phyloP scores from a whole-genome alignment of 2,888 invertebrate species.

The Hermodice carunculata region DNA sequence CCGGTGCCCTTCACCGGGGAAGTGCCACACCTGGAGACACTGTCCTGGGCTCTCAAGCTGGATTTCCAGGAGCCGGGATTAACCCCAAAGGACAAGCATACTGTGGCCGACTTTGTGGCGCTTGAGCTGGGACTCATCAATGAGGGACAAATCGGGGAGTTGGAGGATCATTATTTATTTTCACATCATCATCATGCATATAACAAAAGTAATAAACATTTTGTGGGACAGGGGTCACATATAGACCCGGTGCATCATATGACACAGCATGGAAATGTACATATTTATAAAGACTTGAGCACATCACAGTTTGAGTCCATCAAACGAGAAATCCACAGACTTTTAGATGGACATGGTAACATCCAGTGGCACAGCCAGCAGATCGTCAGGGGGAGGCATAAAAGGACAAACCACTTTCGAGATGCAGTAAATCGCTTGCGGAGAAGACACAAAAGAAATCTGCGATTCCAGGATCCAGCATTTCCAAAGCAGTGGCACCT shows the following conservation, averaged over 20 bases:
- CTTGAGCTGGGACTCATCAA: conserved; percentile 39
- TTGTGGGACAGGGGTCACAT: not conserved
- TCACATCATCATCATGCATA: conserved; percentile 20
- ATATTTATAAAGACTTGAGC: not conserved
- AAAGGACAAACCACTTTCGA: conserved; percentile 6
- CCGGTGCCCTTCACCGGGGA: not conserved
- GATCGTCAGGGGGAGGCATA: conserved; percentile 31
- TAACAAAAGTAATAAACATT: too few relatives aligned
- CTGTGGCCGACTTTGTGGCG: conserved; percentile 36
- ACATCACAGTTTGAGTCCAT: not conserved
- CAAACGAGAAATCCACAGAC: conserved; percentile 4
- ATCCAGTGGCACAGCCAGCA: conserved; percentile 57
- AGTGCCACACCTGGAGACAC: conserved; percentile 32
- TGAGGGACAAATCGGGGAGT: conserved; percentile 44
- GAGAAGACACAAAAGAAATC: conserved; percentile 22
- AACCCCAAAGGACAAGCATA: conserved; percentile 4
- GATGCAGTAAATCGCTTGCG: too few relatives aligned
- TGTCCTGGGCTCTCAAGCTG: conserved; percentile 45
- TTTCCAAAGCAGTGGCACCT: conserved; percentile 66
- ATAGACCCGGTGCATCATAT: not conserved
- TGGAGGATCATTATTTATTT: conserved; percentile 39
- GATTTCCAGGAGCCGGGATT: not conserved
- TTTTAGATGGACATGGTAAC: conserved; percentile 41
- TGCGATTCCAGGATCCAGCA: conserved; percentile 56
- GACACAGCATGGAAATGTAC: not conserved